A percentile compares a stretch with the other conserved stretches of the same genome.
Conservation (phyloP, 2,797 vertebrate species). For the Acropternis orthonyx region DNA sequence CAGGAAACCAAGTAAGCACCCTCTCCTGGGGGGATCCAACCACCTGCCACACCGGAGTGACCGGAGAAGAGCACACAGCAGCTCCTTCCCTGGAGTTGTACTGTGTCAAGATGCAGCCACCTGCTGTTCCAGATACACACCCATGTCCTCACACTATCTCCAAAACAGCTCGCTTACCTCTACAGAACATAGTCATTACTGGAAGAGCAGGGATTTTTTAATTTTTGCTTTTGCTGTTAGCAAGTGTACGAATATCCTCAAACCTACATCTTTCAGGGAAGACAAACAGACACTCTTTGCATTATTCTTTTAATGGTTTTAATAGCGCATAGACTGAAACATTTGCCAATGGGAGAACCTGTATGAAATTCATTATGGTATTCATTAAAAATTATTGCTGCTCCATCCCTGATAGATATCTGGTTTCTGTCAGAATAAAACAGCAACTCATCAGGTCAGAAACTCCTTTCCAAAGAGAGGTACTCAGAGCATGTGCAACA, state of each 20-base stretch:
- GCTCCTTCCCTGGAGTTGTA: neutral
- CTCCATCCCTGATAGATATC: neutral
- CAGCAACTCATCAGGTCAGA: neutral
- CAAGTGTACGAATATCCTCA: neutral
- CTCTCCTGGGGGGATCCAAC: no score
- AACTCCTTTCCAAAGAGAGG: neutral
- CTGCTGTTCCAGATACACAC: neutral
- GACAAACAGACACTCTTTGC: neutral
- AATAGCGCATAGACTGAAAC: neutral
- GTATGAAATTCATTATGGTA: neutral
- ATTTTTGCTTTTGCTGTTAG: neutral
- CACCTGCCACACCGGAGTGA: no score
- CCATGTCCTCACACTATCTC: neutral
- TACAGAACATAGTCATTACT: neutral
- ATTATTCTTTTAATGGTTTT: neutral
- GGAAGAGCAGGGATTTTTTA: neutral
- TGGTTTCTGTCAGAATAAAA: neutral
- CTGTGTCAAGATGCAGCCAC: neutral
- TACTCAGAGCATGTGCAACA: accelerated
- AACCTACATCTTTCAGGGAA: neutral
- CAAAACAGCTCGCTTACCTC: neutral
- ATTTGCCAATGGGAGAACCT: neutral
- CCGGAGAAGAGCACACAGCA: neutral
- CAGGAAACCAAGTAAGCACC: no score
- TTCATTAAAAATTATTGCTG: neutral